Conservation (phyloP, 2,113 vertebrate genomes). For the Sander vitreus region DNA sequence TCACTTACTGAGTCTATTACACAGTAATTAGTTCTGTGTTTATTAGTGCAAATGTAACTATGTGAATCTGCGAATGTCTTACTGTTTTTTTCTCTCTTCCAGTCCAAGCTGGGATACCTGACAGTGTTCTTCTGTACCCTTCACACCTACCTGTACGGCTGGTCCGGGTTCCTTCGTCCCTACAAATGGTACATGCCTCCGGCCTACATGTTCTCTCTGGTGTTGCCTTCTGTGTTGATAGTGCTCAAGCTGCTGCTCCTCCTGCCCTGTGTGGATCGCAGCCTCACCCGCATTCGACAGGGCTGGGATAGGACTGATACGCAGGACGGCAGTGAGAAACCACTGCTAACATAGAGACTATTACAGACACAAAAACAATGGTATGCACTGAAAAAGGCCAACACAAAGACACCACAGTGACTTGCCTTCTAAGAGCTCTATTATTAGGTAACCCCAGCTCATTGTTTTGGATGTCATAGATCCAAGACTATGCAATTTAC, state of each 20-base stretch:
- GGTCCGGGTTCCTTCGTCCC: conserved; percentile 82
- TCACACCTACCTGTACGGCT: conserved; percentile 88
- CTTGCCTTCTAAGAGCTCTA: background rate
- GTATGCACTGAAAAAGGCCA: background rate
- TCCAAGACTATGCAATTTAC: background rate
- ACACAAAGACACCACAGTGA: background rate
- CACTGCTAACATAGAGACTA: conserved; percentile 61
- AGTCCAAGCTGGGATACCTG: conserved; percentile 95
- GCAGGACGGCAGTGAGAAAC: conserved; percentile 32
- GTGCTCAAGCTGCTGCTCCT: conserved; percentile 88
- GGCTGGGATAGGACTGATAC: conserved; percentile 89
- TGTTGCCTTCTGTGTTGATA: conserved; percentile 88
- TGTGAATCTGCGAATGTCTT: conserved; percentile 3
- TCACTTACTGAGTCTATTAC: conserved; percentile 16
- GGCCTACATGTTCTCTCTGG: conserved; percentile 84
- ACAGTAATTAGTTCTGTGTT: conserved; percentile 12
- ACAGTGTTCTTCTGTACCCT: conserved; percentile 90
- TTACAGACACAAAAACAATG: background rate
- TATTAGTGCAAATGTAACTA: background rate
- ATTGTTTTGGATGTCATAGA: conserved; percentile 4
- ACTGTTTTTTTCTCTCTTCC: conserved; percentile 52
- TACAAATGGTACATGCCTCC: conserved; percentile 90
- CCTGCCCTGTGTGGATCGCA: conserved; percentile 89
- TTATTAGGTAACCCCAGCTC: background rate
- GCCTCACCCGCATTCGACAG: conserved; percentile 88